phyloP scores from a whole-genome alignment of 1,140 invertebrate genomes.

The Polypedilum vanderplanki region DNA sequence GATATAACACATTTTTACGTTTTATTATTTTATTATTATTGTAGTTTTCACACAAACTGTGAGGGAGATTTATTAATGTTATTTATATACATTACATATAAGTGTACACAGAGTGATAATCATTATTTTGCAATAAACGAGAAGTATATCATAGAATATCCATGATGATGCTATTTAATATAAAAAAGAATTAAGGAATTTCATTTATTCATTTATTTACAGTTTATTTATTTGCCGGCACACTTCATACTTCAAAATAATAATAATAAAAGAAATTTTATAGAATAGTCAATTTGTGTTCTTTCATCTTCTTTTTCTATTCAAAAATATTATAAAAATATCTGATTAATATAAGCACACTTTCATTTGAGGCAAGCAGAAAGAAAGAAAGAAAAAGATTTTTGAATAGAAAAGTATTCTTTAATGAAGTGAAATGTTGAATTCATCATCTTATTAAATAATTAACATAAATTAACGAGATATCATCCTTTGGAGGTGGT shows the following conservation, averaged over 20 bases:
- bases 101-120: not conserved
- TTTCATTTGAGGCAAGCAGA: not conserved
- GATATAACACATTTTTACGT: not conserved
- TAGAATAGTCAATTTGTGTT: too few relatives aligned
- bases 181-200: not conserved
- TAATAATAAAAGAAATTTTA: not conserved
- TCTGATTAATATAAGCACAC: slow-evolving; percentile 18
- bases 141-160: too few relatives aligned
- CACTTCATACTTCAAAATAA: slow-evolving; percentile 1
- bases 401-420: not conserved
- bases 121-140: not conserved
- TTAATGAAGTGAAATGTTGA: slow-evolving; percentile 12
- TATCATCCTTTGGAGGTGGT: not conserved
- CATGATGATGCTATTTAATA: not conserved
- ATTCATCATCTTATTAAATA: slow-evolving; percentile 20
- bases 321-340: slow-evolving; percentile 1
- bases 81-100: not conserved
- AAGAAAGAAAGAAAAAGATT: not conserved
- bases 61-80: not conserved
- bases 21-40: not conserved
- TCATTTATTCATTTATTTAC: not conserved
- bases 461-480: slow-evolving; percentile 20
- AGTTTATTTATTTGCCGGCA: slow-evolving; percentile 1
- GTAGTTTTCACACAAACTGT: not conserved
- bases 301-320: not conserved